Percentiles rank a stretch among this genome's conserved stretches.
phyloP scores from a whole-genome alignment of 2,888 invertebrate genomes.

The Blomia tropicalis region DNA sequence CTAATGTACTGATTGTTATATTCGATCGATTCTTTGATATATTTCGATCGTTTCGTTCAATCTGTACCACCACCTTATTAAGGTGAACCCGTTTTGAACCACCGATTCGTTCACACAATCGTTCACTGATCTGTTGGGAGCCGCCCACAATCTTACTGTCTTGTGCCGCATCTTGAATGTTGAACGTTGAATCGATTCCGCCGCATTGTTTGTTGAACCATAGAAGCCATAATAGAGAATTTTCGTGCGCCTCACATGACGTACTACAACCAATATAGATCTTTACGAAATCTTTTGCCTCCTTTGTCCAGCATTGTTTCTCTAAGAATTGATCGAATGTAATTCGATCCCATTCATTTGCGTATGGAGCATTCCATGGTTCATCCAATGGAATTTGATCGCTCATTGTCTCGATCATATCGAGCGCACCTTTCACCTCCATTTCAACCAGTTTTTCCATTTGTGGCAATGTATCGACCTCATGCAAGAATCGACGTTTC shows the following conservation, averaged over 20 bases:
- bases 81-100: slow-evolving; percentile 30
- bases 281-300: slow-evolving; percentile 29
- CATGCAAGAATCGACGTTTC: slow-evolving; percentile 24
- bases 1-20: neutral
- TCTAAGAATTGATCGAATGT: slow-evolving; percentile 32
- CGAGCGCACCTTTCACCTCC: slow-evolving; percentile 34
- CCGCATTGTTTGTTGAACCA: slow-evolving; percentile 31
- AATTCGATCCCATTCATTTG: slow-evolving; percentile 34
- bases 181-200: slow-evolving; percentile 30
- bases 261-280: slow-evolving; percentile 32
- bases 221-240: slow-evolving; percentile 34
- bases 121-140: slow-evolving; percentile 36
- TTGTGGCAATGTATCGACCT: slow-evolving; percentile 28
- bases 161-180: slow-evolving; percentile 32
- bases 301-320: slow-evolving; percentile 33
- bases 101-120: slow-evolving; percentile 35
- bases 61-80: slow-evolving; percentile 24
- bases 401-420: slow-evolving; percentile 35
- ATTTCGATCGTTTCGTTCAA: neutral
- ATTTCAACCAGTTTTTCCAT: slow-evolving; percentile 32
- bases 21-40: neutral
- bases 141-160: slow-evolving; percentile 38
- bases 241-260: slow-evolving; percentile 33
- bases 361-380: slow-evolving; percentile 35
- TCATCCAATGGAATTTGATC: slow-evolving; percentile 33